Base-by-base conservation (phyloP, 2,888 invertebrate species). In the Endotricha flammealis region DNA sequence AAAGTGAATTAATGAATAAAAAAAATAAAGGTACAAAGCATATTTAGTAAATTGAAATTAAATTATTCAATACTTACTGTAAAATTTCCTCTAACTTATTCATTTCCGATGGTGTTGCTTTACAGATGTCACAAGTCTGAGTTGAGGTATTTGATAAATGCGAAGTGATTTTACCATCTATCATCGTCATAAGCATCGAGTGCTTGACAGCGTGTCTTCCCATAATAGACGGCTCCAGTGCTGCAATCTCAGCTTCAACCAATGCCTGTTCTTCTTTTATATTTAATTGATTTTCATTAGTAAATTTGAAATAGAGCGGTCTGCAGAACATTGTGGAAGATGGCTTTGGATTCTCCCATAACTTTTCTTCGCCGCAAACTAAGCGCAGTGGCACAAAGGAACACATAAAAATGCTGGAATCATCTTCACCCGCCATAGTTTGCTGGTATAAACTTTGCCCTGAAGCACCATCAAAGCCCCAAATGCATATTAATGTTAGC, bases 381-480 rank as follows among this genome's bases (percentile, higher is more conserved):
- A 40, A 22, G 12, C 35, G 20, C 12, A 40, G 24, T 14, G 40
- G 40, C 9, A 40, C 40, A 25, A 37, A 20, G 6, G 40, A 40
- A 22, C 36, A 29, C 32, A 36, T 29, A 31, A 40, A 22, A 37
- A 12, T 6, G 28, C 32, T 29, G 8, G 37, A 34, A 29, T 38
- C 38, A 16, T 30, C 20, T 22, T 14, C 35, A 25, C 17, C 29
- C 10, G 9, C 29, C 33, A 23, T 38, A 22, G 29, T 27, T 34
- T 45, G 39, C 27, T 36, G 41, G 30, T 44, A 46, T 12, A 23
- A 13, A 29, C 32, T 36, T 29, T 37, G 37, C 14, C 31, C 29
- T 36, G 37, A 41, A 29, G 38, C 32, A 28, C 39, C 41, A 32
- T 44, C 41, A 32, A 38, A 44, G 20, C 41, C 38, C 41, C 38